Evolutionary conservation across 1,140 invertebrate genomes (phyloP).

Genomic region (Drosophila teissieri): DNA sequence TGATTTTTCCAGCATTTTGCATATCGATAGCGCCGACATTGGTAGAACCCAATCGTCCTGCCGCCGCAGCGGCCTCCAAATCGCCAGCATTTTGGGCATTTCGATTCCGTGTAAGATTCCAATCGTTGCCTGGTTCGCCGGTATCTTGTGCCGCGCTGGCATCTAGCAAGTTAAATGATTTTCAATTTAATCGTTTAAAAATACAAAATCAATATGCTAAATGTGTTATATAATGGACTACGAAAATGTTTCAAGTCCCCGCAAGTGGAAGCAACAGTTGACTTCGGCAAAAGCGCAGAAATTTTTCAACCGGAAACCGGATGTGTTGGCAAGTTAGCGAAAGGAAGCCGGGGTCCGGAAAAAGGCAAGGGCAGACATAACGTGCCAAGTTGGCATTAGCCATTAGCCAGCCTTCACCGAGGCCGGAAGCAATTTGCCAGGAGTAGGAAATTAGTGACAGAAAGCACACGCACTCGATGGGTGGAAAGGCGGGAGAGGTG

Average conservation of each 20-base stretch:
- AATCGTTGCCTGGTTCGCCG: slow-evolving; percentile 87
- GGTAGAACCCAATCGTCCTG: slow-evolving; percentile 48
- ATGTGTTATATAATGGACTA: too few relatives aligned
- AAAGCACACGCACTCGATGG: slow-evolving; percentile 11
- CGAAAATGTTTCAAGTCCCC: background rate
- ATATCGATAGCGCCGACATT: slow-evolving; percentile 85
- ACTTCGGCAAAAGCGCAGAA: background rate
- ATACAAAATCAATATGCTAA: too few relatives aligned
- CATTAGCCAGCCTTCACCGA: slow-evolving; percentile 39
- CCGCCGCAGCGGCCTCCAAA: slow-evolving; percentile 32
- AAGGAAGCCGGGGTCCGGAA: slow-evolving; percentile 1
- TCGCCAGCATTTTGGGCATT: slow-evolving; percentile 62
- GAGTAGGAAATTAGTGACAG: slow-evolving; percentile 51
- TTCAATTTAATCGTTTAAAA: too few relatives aligned
- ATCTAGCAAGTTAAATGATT: slow-evolving; percentile 85
- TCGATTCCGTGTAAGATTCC: slow-evolving; percentile 82
- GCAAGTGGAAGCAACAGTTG: slow-evolving; percentile 66
- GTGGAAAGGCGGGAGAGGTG: background rate
- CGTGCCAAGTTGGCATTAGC: slow-evolving; percentile 53
- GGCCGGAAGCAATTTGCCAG: slow-evolving; percentile 64
- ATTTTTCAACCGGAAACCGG: slow-evolving; percentile 62
- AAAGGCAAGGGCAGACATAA: slow-evolving; percentile 25
- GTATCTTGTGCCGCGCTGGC: slow-evolving; percentile 89
- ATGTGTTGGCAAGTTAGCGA: slow-evolving; percentile 58
- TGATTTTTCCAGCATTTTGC: slow-evolving; percentile 91